phyloP scores from a whole-genome alignment of 2,888 invertebrate genomes.

The Stramonita haemastoma region DNA sequence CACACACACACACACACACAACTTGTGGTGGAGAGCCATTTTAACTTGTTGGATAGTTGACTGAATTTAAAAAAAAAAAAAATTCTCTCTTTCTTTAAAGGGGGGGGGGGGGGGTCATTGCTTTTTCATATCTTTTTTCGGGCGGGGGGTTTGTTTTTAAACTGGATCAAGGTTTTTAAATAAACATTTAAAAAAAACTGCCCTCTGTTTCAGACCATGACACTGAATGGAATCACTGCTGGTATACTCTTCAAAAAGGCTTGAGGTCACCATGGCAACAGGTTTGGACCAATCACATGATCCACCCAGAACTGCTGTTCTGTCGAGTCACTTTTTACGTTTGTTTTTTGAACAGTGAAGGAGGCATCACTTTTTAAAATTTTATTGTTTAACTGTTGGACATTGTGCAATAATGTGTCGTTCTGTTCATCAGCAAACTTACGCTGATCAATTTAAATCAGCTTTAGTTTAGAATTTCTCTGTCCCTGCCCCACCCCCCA shows the following conservation, averaged over 20 bases:
- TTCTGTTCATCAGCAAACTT: too few species aligned
- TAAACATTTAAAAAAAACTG: neutral
- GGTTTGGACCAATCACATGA: slow-evolving; percentile 8
- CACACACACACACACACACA: neutral
- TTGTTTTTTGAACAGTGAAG: neutral
- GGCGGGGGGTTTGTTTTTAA: neutral
- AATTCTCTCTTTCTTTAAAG: too few species aligned
- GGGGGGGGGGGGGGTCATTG: too few species aligned
- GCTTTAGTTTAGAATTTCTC: too few species aligned
- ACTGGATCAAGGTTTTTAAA: neutral
- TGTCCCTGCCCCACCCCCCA: too few species aligned
- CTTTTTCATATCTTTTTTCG: too few species aligned
- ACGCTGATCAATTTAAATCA: too few species aligned
- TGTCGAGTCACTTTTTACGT: neutral
- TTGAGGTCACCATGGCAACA: neutral
- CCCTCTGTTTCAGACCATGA: slow-evolving; percentile 19
- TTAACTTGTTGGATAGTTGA: too few species aligned
- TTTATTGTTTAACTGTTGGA: too few species aligned
- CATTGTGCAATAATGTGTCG: too few species aligned
- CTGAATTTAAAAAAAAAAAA: too few species aligned
- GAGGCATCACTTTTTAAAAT: neutral
- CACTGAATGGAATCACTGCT: slow-evolving; percentile 18
- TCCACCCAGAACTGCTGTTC: neutral
- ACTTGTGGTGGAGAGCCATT: too few species aligned
- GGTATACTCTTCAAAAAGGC: neutral